Evolutionary conservation across 1,140 invertebrate genomes (phyloP), one percentile per base, ranked within the genome.

Genomic region (Ectropis grisescens): DNA sequence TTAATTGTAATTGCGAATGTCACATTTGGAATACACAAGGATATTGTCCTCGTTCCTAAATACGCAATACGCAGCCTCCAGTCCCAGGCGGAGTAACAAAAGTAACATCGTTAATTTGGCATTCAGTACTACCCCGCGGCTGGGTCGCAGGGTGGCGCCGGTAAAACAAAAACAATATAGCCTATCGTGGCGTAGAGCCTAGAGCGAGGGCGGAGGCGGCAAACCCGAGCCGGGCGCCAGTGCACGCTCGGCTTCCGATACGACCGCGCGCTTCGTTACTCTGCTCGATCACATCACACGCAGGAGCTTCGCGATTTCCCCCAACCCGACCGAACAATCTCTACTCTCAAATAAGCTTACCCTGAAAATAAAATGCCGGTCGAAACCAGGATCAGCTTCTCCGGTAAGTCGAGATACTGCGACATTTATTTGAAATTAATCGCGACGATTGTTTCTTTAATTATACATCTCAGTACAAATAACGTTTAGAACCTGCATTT

Each of bases 331-430:
- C 5, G 12, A 34, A 15, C 6, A 15, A 13, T 28, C 31, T 19
- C 15, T 22, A 10, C 9, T 11, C 16, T 15, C 1, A 29, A 13
- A 30, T 14, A n/a, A n/a, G n/a, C n/a, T n/a, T n/a, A n/a, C n/a
- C n/a, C n/a, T n/a, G n/a, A n/a, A n/a, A n/a, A n/a, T n/a, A 69
- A 59, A 32, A 79, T 79, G 74, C 74, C 74, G 43, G 71, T 71
- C 41, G 74, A 79, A 67, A 79, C 71, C 30, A 79, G 61, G 74
- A 79, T 79, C 37, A 74, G 74, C 57, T 79, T 79, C 49, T 79
- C 74, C 43, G 74, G 74, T 79, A 40, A 76, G 74, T 74, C 13
- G 36, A 24, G 9, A 47, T 37, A 37, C 33, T 38, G n/a, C n/a
- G n/a, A n/a, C n/a, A n/a, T n/a, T n/a, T n/a, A n/a, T n/a, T n/a